Evolutionary conservation across 2,888 invertebrate genomes (phyloP).

Genomic region (Cephonodes hylas): DNA sequence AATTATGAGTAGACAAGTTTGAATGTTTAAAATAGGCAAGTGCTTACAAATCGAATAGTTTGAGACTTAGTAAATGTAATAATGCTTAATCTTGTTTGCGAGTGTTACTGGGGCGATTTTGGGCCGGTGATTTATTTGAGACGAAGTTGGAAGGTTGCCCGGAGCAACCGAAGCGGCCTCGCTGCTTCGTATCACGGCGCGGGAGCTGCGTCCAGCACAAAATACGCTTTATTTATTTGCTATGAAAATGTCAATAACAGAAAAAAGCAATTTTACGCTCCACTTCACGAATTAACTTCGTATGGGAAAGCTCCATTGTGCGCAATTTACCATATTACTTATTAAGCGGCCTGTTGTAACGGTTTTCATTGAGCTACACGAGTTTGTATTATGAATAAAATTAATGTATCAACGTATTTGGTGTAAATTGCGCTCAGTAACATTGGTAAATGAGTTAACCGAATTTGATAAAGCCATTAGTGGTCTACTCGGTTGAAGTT

Average conservation of each 20-base stretch:
- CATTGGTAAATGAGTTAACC: background rate
- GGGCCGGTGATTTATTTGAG: conserved; percentile 63
- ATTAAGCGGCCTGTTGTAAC: background rate
- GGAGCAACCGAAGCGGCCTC: conserved; percentile 34
- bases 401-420: background rate
- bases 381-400: background rate
- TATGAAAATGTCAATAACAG: conserved; percentile 15
- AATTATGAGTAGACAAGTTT: background rate
- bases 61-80: conserved; percentile 57
- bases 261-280: conserved; percentile 10
- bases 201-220: conserved; percentile 23
- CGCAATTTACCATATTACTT: background rate
- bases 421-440: background rate
- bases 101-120: conserved; percentile 54
- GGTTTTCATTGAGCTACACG: background rate
- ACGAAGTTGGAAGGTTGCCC: conserved; percentile 65
- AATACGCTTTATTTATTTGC: conserved; percentile 15
- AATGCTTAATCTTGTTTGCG: conserved; percentile 64
- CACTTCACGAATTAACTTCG: background rate
- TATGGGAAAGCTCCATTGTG: background rate
- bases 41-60: conserved; percentile 3
- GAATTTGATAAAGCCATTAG: background rate
- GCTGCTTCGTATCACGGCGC: conserved; percentile 23
- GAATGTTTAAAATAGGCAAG: background rate
- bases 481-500: background rate